Base-by-base conservation (phyloP, 1,140 invertebrate genomes). In the Conopomorpha cramerella region DNA sequence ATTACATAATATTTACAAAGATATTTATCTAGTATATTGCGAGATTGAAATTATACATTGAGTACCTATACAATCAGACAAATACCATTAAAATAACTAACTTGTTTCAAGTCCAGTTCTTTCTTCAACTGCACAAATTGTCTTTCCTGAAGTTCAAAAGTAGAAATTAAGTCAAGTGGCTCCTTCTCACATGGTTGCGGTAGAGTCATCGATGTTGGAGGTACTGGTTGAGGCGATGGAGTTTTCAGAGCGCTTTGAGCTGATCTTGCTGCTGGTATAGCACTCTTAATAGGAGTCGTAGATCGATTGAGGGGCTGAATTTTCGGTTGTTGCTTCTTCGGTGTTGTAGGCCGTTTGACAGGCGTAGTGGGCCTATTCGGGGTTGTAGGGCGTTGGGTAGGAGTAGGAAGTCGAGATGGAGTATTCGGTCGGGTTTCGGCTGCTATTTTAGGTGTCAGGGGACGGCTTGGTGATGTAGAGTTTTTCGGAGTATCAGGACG, bases 81-180 rank as follows among this genome's bases (percentile, higher is more conserved):
- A 23, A 25, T 10, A 34, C 12, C 31, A n/a, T 2, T 25, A 41
- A 36, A 25, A 16, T 17, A 33, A 35, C 27, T 38, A 50, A 71
- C 70, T 49, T 74, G 70, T 49, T 71, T 74, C 8, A 70, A 29
- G 33, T 74, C 70, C 8, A 74, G 43, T 38, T 74, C 66, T 29
- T 60, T 74, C 41, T 74, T 74, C 52, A 74, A 43, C 12, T 26
- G 30, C 12, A 57, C 51, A 43, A 65, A 74, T 41, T 64, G 53
- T 34, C 53, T 49, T 19, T 64, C 50, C 36, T 62, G 71, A 12
- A 35, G 31, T 4, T 28, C 15, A 36, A 51, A 71, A 2, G 38
- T 14, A 2, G 45, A 35, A 43, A 51, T 55, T 1, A 74, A 37
- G 18, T 63, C 52, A n/a, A n/a, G n/a, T n/a, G 55, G 45, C 6